These are phyloP conservation scores for Mirza zaza DNA, from an alignment of 2,113 vertebrate genomes.

Conservation along the genomic window DNA sequence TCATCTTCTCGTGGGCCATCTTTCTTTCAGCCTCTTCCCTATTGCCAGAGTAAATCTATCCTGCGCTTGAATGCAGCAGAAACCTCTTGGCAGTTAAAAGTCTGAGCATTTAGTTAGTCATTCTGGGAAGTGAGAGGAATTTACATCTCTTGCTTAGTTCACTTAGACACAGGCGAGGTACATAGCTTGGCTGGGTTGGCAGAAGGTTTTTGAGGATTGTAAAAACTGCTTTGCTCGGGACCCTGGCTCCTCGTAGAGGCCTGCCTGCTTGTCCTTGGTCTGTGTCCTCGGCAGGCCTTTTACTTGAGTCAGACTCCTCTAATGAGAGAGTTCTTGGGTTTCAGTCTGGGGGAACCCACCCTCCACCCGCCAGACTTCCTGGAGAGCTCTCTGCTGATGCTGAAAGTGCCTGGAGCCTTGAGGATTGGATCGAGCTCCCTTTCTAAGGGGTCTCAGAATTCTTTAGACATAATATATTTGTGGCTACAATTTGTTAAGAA, in stretches of 20 bases:
- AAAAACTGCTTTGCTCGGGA: constrained; percentile 55
- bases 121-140: constrained; percentile 52
- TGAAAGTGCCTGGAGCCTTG: constrained; percentile 47
- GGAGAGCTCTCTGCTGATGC: constrained; percentile 62
- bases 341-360: constrained; percentile 73
- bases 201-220: constrained; percentile 34
- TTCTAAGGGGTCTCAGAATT: constrained; percentile 70
- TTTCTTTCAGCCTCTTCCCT: neutral
- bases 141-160: constrained; percentile 49
- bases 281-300: constrained; percentile 77
- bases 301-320: constrained; percentile 67
- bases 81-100: constrained; percentile 9
- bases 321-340: constrained; percentile 75
- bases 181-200: constrained; percentile 37
- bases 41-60: neutral
- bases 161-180: constrained; percentile 43
- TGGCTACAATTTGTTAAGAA: constrained; percentile 72
- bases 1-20: neutral
- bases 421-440: constrained; percentile 47
- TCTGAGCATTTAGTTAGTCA: neutral
- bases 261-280: constrained; percentile 60
- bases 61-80: neutral
- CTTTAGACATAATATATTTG: constrained; percentile 71
- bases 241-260: constrained; percentile 49
- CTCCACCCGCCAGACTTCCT: constrained; percentile 68